These are phyloP conservation scores for Pristionchus exspectatus DNA, from an alignment of 2,888 invertebrate species.

Conservation along the genomic window DNA sequence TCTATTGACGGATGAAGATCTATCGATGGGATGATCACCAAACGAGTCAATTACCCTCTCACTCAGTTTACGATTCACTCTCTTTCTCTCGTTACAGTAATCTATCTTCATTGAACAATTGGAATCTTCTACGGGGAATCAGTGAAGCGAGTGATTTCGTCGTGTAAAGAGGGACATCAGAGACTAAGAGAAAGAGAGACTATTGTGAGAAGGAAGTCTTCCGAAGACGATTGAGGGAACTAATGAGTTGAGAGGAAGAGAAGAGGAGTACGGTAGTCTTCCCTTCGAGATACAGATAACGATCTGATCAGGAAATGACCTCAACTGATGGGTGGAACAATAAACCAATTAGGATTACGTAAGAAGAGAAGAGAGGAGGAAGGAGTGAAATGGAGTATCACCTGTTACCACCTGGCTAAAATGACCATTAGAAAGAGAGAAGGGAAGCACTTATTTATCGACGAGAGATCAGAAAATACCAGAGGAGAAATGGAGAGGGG, in stretches of 20 bases:
- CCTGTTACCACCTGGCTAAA: constrained; percentile 35
- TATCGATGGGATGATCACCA: constrained; percentile 21
- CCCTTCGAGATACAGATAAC: not conserved
- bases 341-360: constrained; percentile 51
- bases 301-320: constrained; percentile 47
- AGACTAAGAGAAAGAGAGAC: not conserved
- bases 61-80: constrained; percentile 38
- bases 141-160: constrained; percentile 39
- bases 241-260: constrained; percentile 30
- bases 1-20: constrained; percentile 33
- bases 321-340: constrained; percentile 22
- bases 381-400: constrained; percentile 9
- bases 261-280: constrained; percentile 29
- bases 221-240: not conserved
- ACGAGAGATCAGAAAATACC: constrained; percentile 33
- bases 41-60: constrained; percentile 30
- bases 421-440: constrained; percentile 34
- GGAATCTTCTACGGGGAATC: not conserved
- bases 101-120: not conserved
- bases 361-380: constrained; percentile 1
- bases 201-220: constrained; percentile 24
- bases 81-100: constrained; percentile 39
- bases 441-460: constrained; percentile 2
- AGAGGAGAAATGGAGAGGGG: not conserved
- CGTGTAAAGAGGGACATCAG: constrained; percentile 34